These are phyloP conservation scores for Penaeus vannamei DNA, from an alignment of 1,140 invertebrate species.

Conservation along the genomic window DNA sequence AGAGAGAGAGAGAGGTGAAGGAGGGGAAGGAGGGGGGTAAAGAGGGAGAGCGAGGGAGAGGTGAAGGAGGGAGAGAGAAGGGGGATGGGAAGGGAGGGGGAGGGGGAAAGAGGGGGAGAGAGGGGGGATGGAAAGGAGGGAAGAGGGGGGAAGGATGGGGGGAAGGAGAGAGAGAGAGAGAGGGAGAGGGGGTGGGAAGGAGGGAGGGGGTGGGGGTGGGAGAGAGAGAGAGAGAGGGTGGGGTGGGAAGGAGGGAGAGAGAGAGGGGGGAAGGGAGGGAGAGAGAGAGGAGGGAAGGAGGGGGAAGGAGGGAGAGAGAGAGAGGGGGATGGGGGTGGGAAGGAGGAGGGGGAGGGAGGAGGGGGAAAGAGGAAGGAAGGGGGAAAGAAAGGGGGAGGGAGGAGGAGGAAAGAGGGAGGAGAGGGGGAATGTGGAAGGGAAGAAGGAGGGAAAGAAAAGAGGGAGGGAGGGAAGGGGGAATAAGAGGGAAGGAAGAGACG, in stretches of 20 bases:
- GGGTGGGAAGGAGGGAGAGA: neutral
- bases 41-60: neutral
- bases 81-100: neutral
- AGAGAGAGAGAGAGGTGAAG: slow-evolving; percentile 8
- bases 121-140: neutral
- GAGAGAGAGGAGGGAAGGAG: neutral
- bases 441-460: neutral
- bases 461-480: neutral
- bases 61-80: neutral
- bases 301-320: neutral
- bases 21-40: slow-evolving; percentile 34
- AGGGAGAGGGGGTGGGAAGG: neutral
- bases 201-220: neutral
- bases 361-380: neutral
- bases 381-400: neutral
- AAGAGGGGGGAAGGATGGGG: neutral
- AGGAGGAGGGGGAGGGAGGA: too few species aligned
- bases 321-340: neutral
- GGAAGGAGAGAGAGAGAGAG: neutral
- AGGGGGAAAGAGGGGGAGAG: neutral
- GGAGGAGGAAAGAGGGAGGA: neutral
- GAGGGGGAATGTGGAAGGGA: neutral
- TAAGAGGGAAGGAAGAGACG: neutral
- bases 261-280: neutral
- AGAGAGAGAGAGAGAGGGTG: neutral